Evolutionary conservation across 2,888 invertebrate genomes (phyloP), one percentile per base, ranked within the genome.

Genomic region (Drosophila ochracea): DNA sequence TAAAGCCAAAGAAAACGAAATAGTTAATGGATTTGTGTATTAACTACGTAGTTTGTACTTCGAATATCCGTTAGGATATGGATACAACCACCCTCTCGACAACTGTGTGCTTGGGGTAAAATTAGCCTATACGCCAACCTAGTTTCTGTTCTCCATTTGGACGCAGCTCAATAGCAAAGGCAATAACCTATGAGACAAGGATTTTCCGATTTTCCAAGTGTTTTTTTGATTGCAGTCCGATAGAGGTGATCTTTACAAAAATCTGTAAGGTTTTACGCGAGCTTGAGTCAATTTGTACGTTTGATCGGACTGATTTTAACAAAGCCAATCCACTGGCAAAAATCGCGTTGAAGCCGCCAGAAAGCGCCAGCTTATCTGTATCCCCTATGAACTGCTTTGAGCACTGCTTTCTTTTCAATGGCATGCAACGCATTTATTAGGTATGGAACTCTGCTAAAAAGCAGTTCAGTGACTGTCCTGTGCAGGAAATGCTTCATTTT

Each of bases 1-100:
- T 68, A 71, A 82, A 66, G 82, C 84, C 91, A 84, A 84, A 84
- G 91, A 90, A 82, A 68, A 31, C 28, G 13, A 31, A 30, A 28
- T 13, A 13, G n/a, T 21, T n/a, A 0, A n/a, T 6, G n/a, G 16
- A 35, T 11, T 25, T 6, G 3, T 4, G 7, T 53, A 16, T 53
- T 31, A 9, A 30, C 5, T 11, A 43, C 13, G 3, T 3, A n/a
- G 6, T n/a, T 11, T 11, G 41, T 21, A 7, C 43, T 21, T 43
- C 21, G 43, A 21, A 13, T 13, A 16, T 47, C 7, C 7, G 2
- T 16, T 2, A 4, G 9, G 16, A 25, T 4, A 25, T 47, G 9
- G 16, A 4, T 47, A 21, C 13, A 4, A 21, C 13, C 7, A 47
- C 13, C 7, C 4, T 13, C 7, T 21, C 21, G 13, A 21, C 47